These are phyloP conservation scores for Atlantisia rogersi DNA, from an alignment of 2,113 vertebrate genomes.

Conservation along the genomic window DNA sequence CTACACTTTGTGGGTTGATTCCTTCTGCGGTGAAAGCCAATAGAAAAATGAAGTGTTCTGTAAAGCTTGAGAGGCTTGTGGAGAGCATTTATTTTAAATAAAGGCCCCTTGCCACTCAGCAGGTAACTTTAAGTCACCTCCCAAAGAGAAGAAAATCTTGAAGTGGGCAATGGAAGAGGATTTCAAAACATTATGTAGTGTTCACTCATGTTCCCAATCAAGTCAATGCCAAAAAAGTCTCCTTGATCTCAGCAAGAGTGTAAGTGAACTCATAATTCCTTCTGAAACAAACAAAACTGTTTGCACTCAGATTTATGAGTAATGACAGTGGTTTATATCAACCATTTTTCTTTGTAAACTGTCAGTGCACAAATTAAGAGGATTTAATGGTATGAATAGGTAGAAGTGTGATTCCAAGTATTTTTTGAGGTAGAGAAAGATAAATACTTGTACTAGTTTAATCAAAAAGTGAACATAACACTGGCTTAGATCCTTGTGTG, in stretches of 20 bases:
- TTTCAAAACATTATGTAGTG: neutral
- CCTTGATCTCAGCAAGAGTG: conserved; percentile 31
- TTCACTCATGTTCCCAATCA: neutral
- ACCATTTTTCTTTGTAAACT: conserved; percentile 7
- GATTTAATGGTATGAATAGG: neutral
- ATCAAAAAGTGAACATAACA: neutral
- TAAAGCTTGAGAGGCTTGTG: neutral
- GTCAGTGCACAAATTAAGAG: conserved; percentile 8
- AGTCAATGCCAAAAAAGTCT: neutral
- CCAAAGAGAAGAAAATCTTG: neutral
- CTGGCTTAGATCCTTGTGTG: fast-evolving
- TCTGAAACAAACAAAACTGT: conserved; percentile 25
- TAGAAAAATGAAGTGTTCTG: neutral
- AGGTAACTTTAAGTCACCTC: neutral
- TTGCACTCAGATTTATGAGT: neutral
- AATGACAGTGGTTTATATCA: neutral
- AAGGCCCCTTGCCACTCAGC: neutral
- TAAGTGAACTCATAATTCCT: conserved; percentile 3
- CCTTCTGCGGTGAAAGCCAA: neutral
- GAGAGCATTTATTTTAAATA: neutral
- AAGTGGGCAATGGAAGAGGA: neutral
- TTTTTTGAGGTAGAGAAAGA: conserved; percentile 14
- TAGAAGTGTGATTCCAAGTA: neutral
- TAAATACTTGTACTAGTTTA: conserved; percentile 15
- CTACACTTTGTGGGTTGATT: neutral